Evolutionary conservation across 2,888 invertebrate genomes (phyloP), one percentile per base, ranked within the genome.

Genomic region (Drosophila nr. perissopoda): DNA sequence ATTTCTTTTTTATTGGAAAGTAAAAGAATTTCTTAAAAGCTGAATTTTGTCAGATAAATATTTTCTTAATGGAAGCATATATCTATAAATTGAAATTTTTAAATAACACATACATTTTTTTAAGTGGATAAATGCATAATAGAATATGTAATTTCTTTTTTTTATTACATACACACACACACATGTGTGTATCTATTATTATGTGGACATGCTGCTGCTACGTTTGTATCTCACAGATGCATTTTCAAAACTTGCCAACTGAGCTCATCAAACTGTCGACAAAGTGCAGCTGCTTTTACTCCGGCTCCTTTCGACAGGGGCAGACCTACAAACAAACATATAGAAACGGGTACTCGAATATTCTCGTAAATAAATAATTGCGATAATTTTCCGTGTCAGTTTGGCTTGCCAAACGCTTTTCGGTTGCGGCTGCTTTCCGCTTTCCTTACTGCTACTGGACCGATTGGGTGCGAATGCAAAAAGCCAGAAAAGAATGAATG

Each of bases 191-290:
- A 25, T 53, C 4, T 34, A 25, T 11, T 42, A 11, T n/a, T 10
- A 40, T 21, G 42, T 42, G 11, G 21, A 42, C 42, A 21, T 42
- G 42, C 42, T 31, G 33, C 6, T 13, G 11, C 42, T 27, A 10
- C 1, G 38, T 38, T 36, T 59, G 70, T 66, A 76, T 71, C 76
- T 70, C 36, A 34, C 29, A 72, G 83, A 72, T 82, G 63, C 62
- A 56, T 52, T 36, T 46, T 38, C 54, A 49, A 51, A 72, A 48
- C 64, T 72, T 73, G 81, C 64, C 78, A 71, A 58, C 70, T 56
- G 21, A 79, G 79, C 88, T 80, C 77, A 86, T 83, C 81, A 88
- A 85, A 74, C 74, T 85, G 88, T 85, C 88, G 74, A 81, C 83
- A 80, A 67, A 79, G 40, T 76, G 88, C 88, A 88, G 85, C 76